Percentiles rank a stretch among this genome's conserved stretches.
Conservation (phyloP, 1,140 invertebrate species). For the Leptinotarsa undecemlineata region DNA sequence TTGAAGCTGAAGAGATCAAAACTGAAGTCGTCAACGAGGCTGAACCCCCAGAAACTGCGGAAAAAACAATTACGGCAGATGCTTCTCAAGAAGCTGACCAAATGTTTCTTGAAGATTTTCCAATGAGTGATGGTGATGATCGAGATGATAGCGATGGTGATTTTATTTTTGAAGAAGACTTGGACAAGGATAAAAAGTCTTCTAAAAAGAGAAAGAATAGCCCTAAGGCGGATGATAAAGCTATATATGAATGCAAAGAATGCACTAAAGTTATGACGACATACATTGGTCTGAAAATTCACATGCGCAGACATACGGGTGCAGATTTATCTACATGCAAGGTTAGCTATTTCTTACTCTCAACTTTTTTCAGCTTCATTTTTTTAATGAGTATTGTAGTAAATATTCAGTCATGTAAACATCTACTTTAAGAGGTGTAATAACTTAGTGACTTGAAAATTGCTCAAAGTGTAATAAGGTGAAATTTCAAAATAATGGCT, state of each 20-base stretch:
- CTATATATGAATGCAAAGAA: slow-evolving; percentile 47
- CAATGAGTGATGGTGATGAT: slow-evolving; percentile 40
- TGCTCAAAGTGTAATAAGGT: too few species aligned
- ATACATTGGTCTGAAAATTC: slow-evolving; percentile 47
- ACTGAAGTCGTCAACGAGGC: slow-evolving; percentile 26
- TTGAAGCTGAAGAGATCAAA: slow-evolving; percentile 39
- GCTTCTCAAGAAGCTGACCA: slow-evolving; percentile 20
- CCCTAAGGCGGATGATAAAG: slow-evolving; percentile 31
- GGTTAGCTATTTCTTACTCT: slow-evolving; percentile 29
- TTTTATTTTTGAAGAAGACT: slow-evolving; percentile 20
- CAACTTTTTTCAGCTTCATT: too few species aligned
- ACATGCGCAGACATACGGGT: slow-evolving; percentile 48
- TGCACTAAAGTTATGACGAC: slow-evolving; percentile 49
- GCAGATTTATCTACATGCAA: slow-evolving; percentile 44
- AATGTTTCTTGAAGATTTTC: slow-evolving; percentile 35
- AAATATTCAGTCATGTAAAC: too few species aligned
- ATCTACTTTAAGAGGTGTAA: too few species aligned
- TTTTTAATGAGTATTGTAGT: too few species aligned
- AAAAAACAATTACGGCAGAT: slow-evolving; percentile 24
- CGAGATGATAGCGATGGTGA: slow-evolving; percentile 36
- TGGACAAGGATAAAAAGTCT: slow-evolving; percentile 23
- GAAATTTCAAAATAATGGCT: too few species aligned
- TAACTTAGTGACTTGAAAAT: too few species aligned
- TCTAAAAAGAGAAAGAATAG: slow-evolving; percentile 19
- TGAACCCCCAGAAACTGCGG: slow-evolving; percentile 18